These are phyloP conservation scores for Isichthys henryi DNA, from an alignment of 2,113 vertebrate genomes.

Conservation along the genomic window DNA sequence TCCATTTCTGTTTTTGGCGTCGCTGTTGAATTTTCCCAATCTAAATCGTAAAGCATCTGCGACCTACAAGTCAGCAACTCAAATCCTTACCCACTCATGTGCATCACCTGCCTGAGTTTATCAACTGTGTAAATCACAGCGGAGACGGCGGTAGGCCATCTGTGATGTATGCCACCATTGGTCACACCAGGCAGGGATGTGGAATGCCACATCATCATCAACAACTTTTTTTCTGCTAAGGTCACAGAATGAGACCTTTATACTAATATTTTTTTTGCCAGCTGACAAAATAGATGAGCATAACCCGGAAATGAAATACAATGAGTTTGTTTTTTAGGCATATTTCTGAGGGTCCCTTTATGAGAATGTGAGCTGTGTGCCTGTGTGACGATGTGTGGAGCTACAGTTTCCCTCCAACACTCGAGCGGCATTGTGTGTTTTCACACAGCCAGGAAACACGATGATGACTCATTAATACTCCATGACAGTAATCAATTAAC, in stretches of 20 bases:
- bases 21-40: slow-evolving; percentile 9
- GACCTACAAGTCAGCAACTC: not conserved
- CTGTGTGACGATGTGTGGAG: slow-evolving; percentile 21
- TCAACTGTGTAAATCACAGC: slow-evolving; percentile 23
- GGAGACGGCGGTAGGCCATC: not conserved
- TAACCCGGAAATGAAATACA: not conserved
- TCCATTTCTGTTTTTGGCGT: not conserved
- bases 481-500: not conserved
- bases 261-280: not conserved
- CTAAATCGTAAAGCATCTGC: not conserved
- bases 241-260: slow-evolving; percentile 14
- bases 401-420: slow-evolving; percentile 29
- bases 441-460: not conserved
- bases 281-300: not conserved
- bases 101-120: slow-evolving; percentile 44
- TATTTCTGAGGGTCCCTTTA: slow-evolving; percentile 26
- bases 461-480: not conserved
- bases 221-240: not conserved
- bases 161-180: slow-evolving; percentile 33
- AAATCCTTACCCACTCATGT: slow-evolving; percentile 38
- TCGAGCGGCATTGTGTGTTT: slow-evolving; percentile 30
- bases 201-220: not conserved
- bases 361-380: not conserved
- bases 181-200: slow-evolving; percentile 38
- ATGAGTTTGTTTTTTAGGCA: not conserved